phyloP scores from a whole-genome alignment of 2,113 vertebrate genomes.

The Cephalophus harveyi region DNA sequence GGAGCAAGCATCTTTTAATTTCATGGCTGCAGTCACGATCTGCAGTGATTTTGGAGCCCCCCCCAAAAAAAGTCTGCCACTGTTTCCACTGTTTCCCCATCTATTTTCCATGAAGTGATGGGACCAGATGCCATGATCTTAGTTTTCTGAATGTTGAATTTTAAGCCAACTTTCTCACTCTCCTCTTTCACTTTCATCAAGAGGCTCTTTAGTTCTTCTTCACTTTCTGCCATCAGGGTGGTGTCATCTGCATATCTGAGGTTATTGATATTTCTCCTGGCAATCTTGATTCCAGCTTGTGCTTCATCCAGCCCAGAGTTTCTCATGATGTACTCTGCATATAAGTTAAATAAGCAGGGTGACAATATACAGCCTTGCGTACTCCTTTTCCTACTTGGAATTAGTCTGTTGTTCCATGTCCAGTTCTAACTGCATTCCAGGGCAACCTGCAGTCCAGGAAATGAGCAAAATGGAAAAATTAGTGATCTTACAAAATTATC shows the following conservation, averaged over 20 bases:
- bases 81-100: not conserved
- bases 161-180: not conserved
- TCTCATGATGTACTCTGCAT: not conserved
- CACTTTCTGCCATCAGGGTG: not conserved
- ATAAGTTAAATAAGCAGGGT: not conserved
- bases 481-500: not conserved
- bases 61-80: accelerated
- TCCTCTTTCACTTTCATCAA: not conserved
- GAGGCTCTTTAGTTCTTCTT: not conserved
- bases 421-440: not conserved
- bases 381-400: not conserved
- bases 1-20: not conserved
- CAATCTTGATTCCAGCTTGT: not conserved
- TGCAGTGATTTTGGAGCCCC: not conserved
- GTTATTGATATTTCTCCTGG: not conserved
- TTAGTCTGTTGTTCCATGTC: not conserved
- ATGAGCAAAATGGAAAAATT: not conserved
- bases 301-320: not conserved
- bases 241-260: not conserved
- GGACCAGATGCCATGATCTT: not conserved
- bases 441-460: not conserved
- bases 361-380: not conserved
- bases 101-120: not conserved
- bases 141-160: not conserved
- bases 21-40: not conserved